phyloP scores from a whole-genome alignment of 1,140 invertebrate genomes.

The Dolichoris vasculosae region DNA sequence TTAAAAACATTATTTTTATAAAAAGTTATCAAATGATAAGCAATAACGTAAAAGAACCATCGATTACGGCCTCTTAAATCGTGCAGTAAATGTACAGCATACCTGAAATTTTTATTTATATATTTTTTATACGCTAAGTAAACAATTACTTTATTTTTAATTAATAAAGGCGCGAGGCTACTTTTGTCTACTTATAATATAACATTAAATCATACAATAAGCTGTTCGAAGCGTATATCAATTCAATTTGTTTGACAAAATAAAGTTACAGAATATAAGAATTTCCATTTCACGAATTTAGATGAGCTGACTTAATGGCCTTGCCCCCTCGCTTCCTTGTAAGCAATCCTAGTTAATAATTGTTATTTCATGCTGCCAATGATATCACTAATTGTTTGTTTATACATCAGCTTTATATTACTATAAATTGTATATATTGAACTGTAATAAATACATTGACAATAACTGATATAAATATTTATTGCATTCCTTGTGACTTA shows the following conservation, averaged over 20 bases:
- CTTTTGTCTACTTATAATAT: conserved; percentile 18
- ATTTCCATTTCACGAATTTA: not conserved
- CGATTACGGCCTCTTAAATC: not conserved
- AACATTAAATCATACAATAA: not conserved
- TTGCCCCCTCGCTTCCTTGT: conserved; percentile 16
- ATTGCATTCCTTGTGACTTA: not conserved
- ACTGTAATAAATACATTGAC: conserved; percentile 67
- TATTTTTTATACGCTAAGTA: conserved; percentile 16
- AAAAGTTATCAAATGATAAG: not conserved
- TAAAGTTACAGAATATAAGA: not conserved
- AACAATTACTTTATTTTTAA: conserved; percentile 16
- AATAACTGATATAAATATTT: conserved; percentile 43
- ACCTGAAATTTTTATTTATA: conserved; percentile 22
- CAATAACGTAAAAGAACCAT: conserved; percentile 24
- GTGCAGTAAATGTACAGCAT: conserved; percentile 26
- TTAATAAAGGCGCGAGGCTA: conserved; percentile 15
- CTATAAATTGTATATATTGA: conserved; percentile 67
- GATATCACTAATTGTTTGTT: conserved; percentile 50
- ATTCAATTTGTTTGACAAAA: not conserved
- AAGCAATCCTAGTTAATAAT: conserved; percentile 30
- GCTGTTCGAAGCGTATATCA: not conserved
- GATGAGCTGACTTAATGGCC: conserved; percentile 34
- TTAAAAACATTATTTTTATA: conserved; percentile 31
- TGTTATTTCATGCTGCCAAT: conserved; percentile 56
- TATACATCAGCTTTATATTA: conserved; percentile 61